Evolutionary conservation across 2,888 invertebrate species (phyloP), one percentile per base, ranked within the genome.

Genomic region (Perizoma affinitatum): DNA sequence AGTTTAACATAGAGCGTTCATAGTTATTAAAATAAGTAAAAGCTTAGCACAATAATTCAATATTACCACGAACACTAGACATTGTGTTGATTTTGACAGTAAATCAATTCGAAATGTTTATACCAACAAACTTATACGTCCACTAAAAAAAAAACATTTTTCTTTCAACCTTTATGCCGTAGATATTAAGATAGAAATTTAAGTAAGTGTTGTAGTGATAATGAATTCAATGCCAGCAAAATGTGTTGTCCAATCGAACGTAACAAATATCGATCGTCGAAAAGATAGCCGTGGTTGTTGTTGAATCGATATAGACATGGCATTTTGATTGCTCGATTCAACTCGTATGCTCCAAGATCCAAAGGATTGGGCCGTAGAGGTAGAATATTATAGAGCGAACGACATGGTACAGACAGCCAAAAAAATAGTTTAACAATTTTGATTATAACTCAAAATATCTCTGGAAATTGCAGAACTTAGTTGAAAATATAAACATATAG

Each of bases 291-390:
- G 60, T 80, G 79, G 83, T 80, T 72, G 83, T 89, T 87, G 88
- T 88, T 85, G 87, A 83, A 87, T 88, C 85, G 87, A 88, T 88
- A 86, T 82, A 84, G 88, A 90, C 90, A 88, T 84, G 89, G 86
- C 78, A 86, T 84, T 88, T 88, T 90, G 91, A 90, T 91, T 90
- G 85, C 83, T 85, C 83, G 90, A 87, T 90, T 89, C 84, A 78
- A 83, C 81, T 84, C 78, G 83, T 83, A 83, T 82, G 59, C 49
- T 52, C 53, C 8, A 55, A 48, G 53, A 53, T 49, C 56, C 42
- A 8, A 49, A 50, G 46, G 53, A 40, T 49, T 45, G 36, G 45
- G 48, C 35, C 45, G 36, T n/a, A 34, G 60, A 60, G 51, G 34
- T 4, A 60, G 6, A 54, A 55, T 57, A 55, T 9, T 34, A 22